phyloP scores from a whole-genome alignment of 2,888 invertebrate species.

The Netelia fuscicornis region DNA sequence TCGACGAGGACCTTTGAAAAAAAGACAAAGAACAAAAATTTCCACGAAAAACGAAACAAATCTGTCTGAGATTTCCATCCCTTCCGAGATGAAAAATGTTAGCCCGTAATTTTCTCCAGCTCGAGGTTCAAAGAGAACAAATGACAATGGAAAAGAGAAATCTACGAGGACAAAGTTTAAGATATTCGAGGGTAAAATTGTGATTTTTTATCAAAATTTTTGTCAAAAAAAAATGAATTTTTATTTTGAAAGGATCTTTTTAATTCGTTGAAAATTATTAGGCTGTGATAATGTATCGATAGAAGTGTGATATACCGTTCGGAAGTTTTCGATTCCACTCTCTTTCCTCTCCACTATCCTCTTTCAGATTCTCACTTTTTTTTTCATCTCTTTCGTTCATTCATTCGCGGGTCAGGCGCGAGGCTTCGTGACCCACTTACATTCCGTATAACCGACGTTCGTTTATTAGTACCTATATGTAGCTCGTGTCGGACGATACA shows the following conservation, averaged over 20 bases:
- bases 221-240: too few relatives aligned
- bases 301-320: conserved; percentile 37
- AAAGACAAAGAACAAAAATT: conserved; percentile 1
- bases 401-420: conserved; percentile 52
- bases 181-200: too few relatives aligned
- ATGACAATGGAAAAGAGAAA: too few relatives aligned
- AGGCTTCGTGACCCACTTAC: conserved; percentile 56
- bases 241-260: too few relatives aligned
- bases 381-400: conserved; percentile 34
- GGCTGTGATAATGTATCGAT: conserved; percentile 29
- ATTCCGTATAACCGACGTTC: conserved; percentile 21
- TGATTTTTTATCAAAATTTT: too few relatives aligned
- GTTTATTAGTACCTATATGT: background rate
- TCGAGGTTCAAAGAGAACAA: too few relatives aligned
- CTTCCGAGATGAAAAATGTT: background rate
- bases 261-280: background rate
- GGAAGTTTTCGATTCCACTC: background rate
- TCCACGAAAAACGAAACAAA: conserved; percentile 17
- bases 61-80: conserved; percentile 1
- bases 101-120: background rate
- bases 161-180: too few relatives aligned
- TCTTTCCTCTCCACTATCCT: background rate
- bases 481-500: background rate
- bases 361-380: conserved; percentile 10
- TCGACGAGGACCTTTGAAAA: conserved; percentile 19